Conservation (phyloP, 2,113 vertebrate species). For the Gyps fulvus region DNA sequence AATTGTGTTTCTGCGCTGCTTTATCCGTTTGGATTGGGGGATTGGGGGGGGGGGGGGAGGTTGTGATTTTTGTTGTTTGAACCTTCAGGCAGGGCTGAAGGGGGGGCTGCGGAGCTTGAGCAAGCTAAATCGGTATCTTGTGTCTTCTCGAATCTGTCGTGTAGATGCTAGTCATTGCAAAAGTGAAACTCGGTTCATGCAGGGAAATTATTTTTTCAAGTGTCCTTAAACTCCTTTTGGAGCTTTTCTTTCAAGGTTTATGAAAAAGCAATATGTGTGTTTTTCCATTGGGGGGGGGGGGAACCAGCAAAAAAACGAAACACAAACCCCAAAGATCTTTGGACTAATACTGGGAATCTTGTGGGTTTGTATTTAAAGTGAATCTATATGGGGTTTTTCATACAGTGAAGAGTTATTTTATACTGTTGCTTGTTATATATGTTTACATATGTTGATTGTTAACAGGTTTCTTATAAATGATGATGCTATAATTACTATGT, state of each 20-base stretch:
- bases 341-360: background rate
- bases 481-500: background rate
- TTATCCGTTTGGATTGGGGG: too few relatives aligned
- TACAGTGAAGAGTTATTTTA: background rate
- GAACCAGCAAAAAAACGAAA: background rate
- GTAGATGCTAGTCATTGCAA: background rate
- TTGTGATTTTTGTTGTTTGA: background rate
- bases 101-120: background rate
- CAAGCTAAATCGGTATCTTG: fast-evolving
- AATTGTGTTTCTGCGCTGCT: too few relatives aligned
- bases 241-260: background rate
- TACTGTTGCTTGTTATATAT: background rate
- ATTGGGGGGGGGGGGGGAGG: too few relatives aligned
- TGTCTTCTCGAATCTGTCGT: fast-evolving
- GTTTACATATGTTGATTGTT: background rate
- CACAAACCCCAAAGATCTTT: background rate
- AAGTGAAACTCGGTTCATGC: background rate
- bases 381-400: background rate
- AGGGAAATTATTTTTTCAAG: background rate
- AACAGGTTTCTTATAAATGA: background rate
- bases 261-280: background rate
- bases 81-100: background rate
- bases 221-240: background rate
- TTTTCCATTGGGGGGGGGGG: fast-evolving
- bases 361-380: background rate